Conservation (phyloP, 2,888 invertebrate genomes). For the Stenurella melanura region DNA sequence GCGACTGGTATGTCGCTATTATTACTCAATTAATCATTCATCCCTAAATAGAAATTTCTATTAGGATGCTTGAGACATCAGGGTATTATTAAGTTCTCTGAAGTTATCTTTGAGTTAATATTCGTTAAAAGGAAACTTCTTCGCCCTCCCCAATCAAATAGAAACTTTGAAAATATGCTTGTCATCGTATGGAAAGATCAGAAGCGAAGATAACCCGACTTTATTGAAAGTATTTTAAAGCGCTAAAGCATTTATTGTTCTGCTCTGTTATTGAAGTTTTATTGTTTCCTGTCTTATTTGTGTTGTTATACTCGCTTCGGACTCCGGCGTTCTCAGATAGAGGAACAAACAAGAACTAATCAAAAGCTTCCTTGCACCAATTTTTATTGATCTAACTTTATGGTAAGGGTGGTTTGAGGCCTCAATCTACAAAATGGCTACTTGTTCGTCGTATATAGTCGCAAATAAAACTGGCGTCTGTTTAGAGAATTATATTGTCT, state of each 20-base stretch:
- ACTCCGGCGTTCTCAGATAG: neutral
- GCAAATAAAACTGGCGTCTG: slow-evolving; percentile 47
- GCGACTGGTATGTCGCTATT: neutral
- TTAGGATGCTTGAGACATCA: slow-evolving; percentile 26
- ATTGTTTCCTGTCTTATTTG: slow-evolving; percentile 36
- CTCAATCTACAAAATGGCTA: slow-evolving; percentile 37
- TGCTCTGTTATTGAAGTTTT: slow-evolving; percentile 40
- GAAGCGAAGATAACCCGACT: slow-evolving; percentile 28
- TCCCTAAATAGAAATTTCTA: slow-evolving; percentile 5
- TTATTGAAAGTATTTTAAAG: slow-evolving; percentile 42
- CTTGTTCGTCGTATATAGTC: slow-evolving; percentile 23
- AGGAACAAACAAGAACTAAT: slow-evolving; percentile 35
- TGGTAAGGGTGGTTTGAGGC: slow-evolving; percentile 20
- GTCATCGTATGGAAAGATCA: slow-evolving; percentile 34
- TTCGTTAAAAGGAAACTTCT: slow-evolving; percentile 30
- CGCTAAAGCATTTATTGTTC: slow-evolving; percentile 36
- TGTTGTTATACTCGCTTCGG: slow-evolving; percentile 5
- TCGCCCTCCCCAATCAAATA: slow-evolving; percentile 33
- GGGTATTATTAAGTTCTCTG: slow-evolving; percentile 19
- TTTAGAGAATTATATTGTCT: slow-evolving; percentile 50
- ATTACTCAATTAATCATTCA: slow-evolving; percentile 3
- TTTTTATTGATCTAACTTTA: slow-evolving; percentile 45
- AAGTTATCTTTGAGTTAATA: slow-evolving; percentile 30
- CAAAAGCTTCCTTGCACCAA: slow-evolving; percentile 39
- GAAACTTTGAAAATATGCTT: slow-evolving; percentile 38